These are phyloP conservation scores for Pedicia rivosa DNA, from an alignment of 2,888 invertebrate species.

Conservation along the genomic window DNA sequence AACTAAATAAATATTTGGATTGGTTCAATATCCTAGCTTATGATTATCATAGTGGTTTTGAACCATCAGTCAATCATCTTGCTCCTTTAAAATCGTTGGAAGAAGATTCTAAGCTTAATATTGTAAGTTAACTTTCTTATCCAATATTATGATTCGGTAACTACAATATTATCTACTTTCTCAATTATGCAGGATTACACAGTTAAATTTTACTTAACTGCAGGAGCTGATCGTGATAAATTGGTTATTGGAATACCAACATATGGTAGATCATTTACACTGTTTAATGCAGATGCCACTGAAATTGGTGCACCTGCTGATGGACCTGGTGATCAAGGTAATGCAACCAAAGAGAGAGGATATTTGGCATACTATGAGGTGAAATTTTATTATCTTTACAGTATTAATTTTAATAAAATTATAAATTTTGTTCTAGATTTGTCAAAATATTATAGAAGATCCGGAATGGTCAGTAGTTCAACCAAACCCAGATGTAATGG, in stretches of 20 bases:
- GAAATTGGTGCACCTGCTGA: slow-evolving; percentile 76
- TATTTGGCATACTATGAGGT: slow-evolving; percentile 89
- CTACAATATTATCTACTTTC: too few relatives aligned
- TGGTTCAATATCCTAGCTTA: slow-evolving; percentile 86
- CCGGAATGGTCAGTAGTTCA: slow-evolving; percentile 65
- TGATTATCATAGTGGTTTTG: slow-evolving; percentile 85
- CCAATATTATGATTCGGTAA: background rate
- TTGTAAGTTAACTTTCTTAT: slow-evolving; percentile 43
- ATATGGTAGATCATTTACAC: slow-evolving; percentile 77
- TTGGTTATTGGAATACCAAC: slow-evolving; percentile 76
- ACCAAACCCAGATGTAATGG: slow-evolving; percentile 68
- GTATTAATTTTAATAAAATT: background rate
- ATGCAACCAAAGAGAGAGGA: slow-evolving; percentile 81
- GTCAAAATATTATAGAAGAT: slow-evolving; percentile 60
- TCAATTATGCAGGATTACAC: slow-evolving; percentile 53
- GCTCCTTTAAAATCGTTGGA: slow-evolving; percentile 66
- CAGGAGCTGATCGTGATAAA: slow-evolving; percentile 65
- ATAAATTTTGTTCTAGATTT: slow-evolving; percentile 42
- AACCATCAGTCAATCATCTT: slow-evolving; percentile 83
- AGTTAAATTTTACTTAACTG: slow-evolving; percentile 62
- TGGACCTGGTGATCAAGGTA: slow-evolving; percentile 80
- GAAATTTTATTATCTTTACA: slow-evolving; percentile 12
- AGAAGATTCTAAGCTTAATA: slow-evolving; percentile 73
- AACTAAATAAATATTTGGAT: slow-evolving; percentile 73
- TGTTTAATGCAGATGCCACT: slow-evolving; percentile 69